Evolutionary conservation across 2,888 invertebrate species (phyloP), one percentile per base, ranked within the genome.

Genomic region (Lochmaea crataegi): DNA sequence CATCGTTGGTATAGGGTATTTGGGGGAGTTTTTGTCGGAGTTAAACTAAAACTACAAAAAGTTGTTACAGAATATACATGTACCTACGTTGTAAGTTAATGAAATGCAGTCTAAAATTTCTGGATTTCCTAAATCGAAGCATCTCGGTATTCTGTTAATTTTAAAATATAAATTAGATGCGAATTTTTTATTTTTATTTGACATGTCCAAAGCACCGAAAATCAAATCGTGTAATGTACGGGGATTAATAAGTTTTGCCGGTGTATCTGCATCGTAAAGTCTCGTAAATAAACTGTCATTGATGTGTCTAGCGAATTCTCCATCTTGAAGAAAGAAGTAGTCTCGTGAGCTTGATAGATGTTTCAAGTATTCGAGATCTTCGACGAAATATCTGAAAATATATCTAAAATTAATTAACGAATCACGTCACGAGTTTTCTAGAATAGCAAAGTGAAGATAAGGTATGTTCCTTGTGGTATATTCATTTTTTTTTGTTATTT

Each of bases 291-390:
- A 85, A 76, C 92, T 92, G 65, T 91, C 89, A 48, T 93, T 93
- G 16, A 95, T 90, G 77, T 91, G 91, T 45, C 90, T 90, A 0
- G 92, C 92, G 84, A 94, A 95, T 85, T 94, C 94, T 0, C 94
- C 94, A 79, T 95, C 94, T 88, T 94, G 89, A 32, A 94, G 84
- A 80, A 95, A 94, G 84, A 92, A 95, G 80, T 93, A 94, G 82
- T 93, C 92, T 61, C 93, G 89, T n/a, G 95, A 85, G 84, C 92
- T 92, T 60, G 90, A 90, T 77, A 94, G 88, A 85, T 95, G 94
- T 22, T 91, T 90, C 53, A 94, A 88, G 83, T 93, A 89, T 66
- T 92, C 91, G 18, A 92, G 87, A 75, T 92, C 90, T 0, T 90
- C 88, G 0, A 94, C 86, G 78, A 92, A 92, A 82, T 92, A 90